Conservation (phyloP, 2,797 vertebrate genomes). For the Cheirogaleus major region DNA sequence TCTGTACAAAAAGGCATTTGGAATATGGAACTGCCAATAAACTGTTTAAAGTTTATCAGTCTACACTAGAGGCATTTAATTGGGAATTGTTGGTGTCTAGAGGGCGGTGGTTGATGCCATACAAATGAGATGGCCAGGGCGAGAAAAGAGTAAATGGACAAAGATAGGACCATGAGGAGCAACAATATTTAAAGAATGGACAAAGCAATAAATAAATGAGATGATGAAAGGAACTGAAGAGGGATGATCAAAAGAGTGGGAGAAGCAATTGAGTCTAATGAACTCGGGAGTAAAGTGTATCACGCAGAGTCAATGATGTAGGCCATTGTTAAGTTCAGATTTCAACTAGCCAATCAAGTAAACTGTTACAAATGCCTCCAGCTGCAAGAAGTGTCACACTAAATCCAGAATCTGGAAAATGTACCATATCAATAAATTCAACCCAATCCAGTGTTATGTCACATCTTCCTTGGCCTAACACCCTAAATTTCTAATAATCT, state of each 20-base stretch:
- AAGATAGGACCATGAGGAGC: background rate
- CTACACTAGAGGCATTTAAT: background rate
- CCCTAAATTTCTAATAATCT: background rate
- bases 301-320: background rate
- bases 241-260: background rate
- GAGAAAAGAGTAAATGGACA: background rate
- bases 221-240: background rate
- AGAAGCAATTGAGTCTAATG: background rate
- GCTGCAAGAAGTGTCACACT: background rate
- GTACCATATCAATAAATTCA: background rate
- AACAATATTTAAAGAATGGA: background rate
- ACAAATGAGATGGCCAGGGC: background rate
- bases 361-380: background rate
- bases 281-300: background rate
- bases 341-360: background rate
- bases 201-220: constrained; percentile 1
- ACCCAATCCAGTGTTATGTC: background rate
- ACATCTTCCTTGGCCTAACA: background rate
- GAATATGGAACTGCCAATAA: background rate
- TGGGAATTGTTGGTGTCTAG: background rate
- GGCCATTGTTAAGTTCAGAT: background rate
- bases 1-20: background rate
- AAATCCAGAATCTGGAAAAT: background rate
- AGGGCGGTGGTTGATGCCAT: background rate
- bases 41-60: background rate